These are phyloP conservation scores for Galemys pyrenaicus DNA, from an alignment of 2,113 vertebrate genomes.

Conservation along the genomic window DNA sequence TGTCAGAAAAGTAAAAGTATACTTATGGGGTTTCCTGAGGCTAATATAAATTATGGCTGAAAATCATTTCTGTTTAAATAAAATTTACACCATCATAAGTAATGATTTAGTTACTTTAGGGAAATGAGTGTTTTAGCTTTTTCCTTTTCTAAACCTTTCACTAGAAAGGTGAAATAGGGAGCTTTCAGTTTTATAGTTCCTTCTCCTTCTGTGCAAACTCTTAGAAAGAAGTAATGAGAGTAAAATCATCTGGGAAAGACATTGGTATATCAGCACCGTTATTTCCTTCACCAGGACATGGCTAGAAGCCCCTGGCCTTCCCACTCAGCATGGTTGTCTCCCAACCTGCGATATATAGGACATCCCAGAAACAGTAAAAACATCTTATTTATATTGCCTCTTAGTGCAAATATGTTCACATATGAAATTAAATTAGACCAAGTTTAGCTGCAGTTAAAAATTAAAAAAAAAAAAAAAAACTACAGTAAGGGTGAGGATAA, in stretches of 20 bases:
- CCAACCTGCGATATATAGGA: neutral
- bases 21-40: neutral
- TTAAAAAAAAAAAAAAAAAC: neutral
- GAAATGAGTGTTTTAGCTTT: neutral
- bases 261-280: neutral
- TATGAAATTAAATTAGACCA: neutral
- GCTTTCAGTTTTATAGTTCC: neutral
- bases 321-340: neutral
- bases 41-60: neutral
- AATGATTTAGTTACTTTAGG: neutral
- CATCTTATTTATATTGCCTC: neutral
- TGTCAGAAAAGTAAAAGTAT: neutral
- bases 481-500: neutral
- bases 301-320: neutral
- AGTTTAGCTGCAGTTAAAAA: neutral
- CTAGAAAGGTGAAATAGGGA: neutral
- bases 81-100: neutral
- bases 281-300: neutral
- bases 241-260: neutral
- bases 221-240: neutral
- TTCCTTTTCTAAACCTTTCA: neutral
- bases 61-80: slow-evolving; percentile 17
- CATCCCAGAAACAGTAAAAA: neutral
- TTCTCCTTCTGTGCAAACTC: neutral
- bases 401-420: neutral